These are phyloP conservation scores for Pollenia angustigena DNA, from an alignment of 2,888 invertebrate species.

Conservation along the genomic window DNA sequence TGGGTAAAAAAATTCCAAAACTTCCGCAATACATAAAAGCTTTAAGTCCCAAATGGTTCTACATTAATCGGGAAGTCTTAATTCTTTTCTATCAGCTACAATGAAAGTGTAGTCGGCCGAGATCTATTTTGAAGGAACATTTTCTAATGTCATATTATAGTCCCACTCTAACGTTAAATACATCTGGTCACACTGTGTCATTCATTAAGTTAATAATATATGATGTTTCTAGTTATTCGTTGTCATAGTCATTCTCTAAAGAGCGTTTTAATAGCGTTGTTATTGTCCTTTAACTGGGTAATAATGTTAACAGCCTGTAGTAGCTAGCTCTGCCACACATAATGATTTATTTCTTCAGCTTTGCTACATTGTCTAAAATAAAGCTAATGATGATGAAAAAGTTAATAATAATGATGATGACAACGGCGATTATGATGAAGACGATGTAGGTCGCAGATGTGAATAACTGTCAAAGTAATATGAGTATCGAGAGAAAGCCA, in stretches of 20 bases:
- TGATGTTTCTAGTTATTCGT: conserved; percentile 12
- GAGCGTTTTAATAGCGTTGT: conserved; percentile 30
- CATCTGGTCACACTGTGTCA: background rate
- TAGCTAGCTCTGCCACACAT: background rate
- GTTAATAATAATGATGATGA: conserved; percentile 38
- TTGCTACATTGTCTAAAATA: background rate
- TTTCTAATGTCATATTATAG: too few species aligned
- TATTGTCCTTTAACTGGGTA: conserved; percentile 53
- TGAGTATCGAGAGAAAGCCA: conserved; percentile 15
- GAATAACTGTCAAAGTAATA: conserved; percentile 60
- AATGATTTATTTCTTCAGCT: background rate
- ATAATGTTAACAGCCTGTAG: conserved; percentile 51
- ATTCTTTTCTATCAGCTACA: too few species aligned
- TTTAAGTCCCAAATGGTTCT: too few species aligned
- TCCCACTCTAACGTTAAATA: too few species aligned
- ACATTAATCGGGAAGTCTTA: too few species aligned
- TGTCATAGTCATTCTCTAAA: background rate
- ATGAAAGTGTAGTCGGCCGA: too few species aligned
- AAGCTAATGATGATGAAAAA: conserved; percentile 1
- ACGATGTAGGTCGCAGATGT: conserved; percentile 67
- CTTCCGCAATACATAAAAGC: too few species aligned
- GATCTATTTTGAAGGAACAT: too few species aligned
- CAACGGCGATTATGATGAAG: conserved; percentile 45
- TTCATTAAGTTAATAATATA: conserved; percentile 26
- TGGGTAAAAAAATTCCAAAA: too few species aligned